phyloP scores from a whole-genome alignment of 2,113 vertebrate species.

The Oreochromis aureus region DNA sequence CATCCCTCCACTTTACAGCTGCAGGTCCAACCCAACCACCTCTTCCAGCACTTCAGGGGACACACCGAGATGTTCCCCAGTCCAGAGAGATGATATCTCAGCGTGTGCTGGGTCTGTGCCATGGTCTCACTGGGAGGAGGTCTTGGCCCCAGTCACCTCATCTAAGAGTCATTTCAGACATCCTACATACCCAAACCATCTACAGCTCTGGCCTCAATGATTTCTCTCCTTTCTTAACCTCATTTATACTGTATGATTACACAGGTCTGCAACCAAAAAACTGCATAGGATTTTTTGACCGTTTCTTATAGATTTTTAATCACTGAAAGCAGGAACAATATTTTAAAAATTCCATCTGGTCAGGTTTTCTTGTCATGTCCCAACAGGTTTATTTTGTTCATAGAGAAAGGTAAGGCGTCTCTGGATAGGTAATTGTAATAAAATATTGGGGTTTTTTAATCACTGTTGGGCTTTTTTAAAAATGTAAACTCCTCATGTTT shows the following conservation, averaged over 20 bases:
- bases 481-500: not conserved
- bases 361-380: not conserved
- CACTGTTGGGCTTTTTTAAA: not conserved
- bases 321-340: not conserved
- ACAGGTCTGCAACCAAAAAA: not conserved
- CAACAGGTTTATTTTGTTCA: no score
- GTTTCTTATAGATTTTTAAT: not conserved
- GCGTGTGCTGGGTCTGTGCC: not conserved
- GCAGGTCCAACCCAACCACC: not conserved
- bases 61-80: not conserved
- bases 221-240: not conserved
- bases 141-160: not conserved
- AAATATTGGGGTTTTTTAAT: no score
- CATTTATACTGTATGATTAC: fast-evolving
- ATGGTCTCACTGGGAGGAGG: not conserved
- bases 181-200: not conserved
- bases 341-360: not conserved
- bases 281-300: not conserved
- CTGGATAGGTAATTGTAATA: no score
- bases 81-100: fast-evolving
- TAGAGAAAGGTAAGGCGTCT: no score
- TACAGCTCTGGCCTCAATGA: not conserved
- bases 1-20: not conserved
- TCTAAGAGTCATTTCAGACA: not conserved
- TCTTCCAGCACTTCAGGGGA: not conserved